Base-by-base conservation (phyloP, 1,140 invertebrate genomes). In the Caenorhabditis remanei region DNA sequence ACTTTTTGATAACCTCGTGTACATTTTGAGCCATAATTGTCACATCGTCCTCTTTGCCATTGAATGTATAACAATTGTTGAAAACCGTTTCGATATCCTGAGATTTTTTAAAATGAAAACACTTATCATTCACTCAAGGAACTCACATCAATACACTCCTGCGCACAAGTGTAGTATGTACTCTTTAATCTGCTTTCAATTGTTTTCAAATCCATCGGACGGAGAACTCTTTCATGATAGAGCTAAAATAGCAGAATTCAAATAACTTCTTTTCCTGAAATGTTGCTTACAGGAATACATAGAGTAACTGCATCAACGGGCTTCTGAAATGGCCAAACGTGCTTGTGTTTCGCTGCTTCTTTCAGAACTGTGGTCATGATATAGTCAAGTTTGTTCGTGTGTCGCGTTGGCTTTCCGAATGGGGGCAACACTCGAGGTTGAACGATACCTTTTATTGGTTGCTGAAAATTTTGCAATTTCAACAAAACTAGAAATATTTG, bases 31-130 rank as follows among this genome's bases (percentile, higher is more conserved):
- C 90, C 98, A 99, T 99, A 63, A 99, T 95, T 65, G 99, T 97
- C 89, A 99, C 97, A 95, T 99, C 98, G 94, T 94, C 90, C 84
- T 97, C 97, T 85, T 97, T 96, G 93, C 99, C 99, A 94, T 99
- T 99, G 94, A 99, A 99, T 85, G 97, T 95, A 92, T 99, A 99
- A 94, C 98, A 99, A 93, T 99, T 99, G 87, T 96, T 96, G 93
- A 99, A 99, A 96, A 99, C 98, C 8, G 96, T 97, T 93, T 98
- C 98, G 94, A 99, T 98, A 93, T 99, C 98, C 92, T 92, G 95
- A 88, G 99, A 93, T 53, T 32, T n/a, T 82, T 32, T 32, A 1
- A 1, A 32, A 32, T 32, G 32, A 32, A 32, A 32, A 32, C 32
- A 32, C 32, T 32, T 32, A 32, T 32, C 32, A 32, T 32, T 32